A percentile compares a stretch with the other conserved stretches of the same genome.
These are phyloP conservation scores for Eulithis testata DNA, from an alignment of 2,888 invertebrate species.

Conservation along the genomic window DNA sequence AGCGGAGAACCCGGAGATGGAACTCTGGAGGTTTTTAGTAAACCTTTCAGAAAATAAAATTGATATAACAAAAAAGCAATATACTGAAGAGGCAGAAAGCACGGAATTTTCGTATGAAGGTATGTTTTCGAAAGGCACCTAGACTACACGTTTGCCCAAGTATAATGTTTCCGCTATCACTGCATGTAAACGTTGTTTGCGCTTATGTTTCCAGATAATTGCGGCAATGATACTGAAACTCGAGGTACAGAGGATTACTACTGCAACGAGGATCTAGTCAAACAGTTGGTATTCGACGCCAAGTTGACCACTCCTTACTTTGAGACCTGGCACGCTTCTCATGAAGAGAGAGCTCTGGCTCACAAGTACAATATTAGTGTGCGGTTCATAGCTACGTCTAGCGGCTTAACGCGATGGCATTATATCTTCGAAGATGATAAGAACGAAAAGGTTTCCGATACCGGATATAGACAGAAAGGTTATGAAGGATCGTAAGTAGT, in stretches of 20 bases:
- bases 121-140: conserved; percentile 48
- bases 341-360: conserved; percentile 83
- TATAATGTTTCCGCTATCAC: too few species aligned
- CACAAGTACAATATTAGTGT: conserved; percentile 89
- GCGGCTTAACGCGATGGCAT: conserved; percentile 95
- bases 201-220: conserved; percentile 81
- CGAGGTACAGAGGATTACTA: conserved; percentile 90
- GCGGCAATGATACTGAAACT: conserved; percentile 83
- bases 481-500: conserved; percentile 63
- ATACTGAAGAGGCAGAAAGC: conserved; percentile 55
- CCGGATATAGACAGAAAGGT: conserved; percentile 60
- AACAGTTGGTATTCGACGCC: conserved; percentile 94
- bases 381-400: conserved; percentile 94
- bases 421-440: conserved; percentile 86
- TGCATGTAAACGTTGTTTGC: not conserved
- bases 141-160: not conserved
- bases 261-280: conserved; percentile 93
- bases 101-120: conserved; percentile 57
- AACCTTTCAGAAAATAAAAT: conserved; percentile 84
- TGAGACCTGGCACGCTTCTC: conserved; percentile 80
- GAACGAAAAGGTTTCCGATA: conserved; percentile 72
- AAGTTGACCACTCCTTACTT: conserved; percentile 87
- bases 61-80: conserved; percentile 74
- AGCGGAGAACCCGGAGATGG: conserved; percentile 89
- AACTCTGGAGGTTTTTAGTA: conserved; percentile 89